Base-by-base conservation (phyloP, 2,797 vertebrate genomes). In the Acipenser ruthenus region DNA sequence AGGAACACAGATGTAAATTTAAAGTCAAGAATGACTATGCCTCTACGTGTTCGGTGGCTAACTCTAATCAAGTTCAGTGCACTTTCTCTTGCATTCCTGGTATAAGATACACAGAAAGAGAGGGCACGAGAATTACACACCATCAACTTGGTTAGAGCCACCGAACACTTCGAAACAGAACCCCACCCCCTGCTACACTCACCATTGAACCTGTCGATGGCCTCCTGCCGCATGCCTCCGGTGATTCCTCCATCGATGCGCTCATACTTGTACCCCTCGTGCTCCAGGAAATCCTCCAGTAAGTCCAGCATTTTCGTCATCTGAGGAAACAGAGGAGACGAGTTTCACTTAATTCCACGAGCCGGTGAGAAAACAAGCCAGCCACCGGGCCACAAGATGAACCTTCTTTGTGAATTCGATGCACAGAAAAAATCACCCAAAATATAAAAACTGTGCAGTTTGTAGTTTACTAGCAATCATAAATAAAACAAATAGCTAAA, bases 281-380 rank as follows among this genome's bases (percentile, higher is more conserved):
- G 95, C 71, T 99, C 97, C 73, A 99, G 75, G 70, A 99, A 99
- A 71, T 99, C 97, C 80, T 99, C 97, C 23, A 99, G 81, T 71
- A 99, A 82, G 75, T 99, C 97, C 68, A 99, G 73, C 97, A 99
- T 99, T 80, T 99, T 99, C 63, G 97, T 99, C 97, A 99, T 99
- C 89, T 99, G 73, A 8, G 1, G 10, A 53, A 10, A 71, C 69
- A 51, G 10, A 53, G 15, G 51, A 5, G 6, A 6, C 64, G 0
- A 70, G 9, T 49, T 6, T 49, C 48, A 64, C 37, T 4, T 37
- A 37, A 37, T 37, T 37, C 37, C 37, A 59, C 2, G 8, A 49
- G 69, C 12, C 13, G 4, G 18, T 13, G 62, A 9, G 0, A 7
- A 18, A 18, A 18, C 18, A 18, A 2, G 13, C 67, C 0, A 64